Conservation (phyloP, 2,888 invertebrate genomes). For the Cyclophora albipunctata region DNA sequence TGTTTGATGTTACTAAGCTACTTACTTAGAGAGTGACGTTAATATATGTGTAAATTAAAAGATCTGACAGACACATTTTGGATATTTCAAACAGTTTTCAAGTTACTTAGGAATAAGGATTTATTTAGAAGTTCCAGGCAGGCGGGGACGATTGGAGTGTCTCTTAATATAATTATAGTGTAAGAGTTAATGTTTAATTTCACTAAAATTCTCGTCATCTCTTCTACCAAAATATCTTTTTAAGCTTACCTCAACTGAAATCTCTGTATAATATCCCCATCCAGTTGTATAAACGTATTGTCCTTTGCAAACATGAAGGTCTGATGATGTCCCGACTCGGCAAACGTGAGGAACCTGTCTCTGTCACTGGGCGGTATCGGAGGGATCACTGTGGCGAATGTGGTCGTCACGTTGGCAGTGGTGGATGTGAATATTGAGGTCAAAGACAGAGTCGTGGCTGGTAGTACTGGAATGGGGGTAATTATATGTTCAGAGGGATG, state of each 20-base stretch:
- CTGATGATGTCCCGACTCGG: slow-evolving; percentile 87
- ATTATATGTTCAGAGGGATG: not conserved
- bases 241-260: slow-evolving; percentile 87
- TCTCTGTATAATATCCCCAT: slow-evolving; percentile 91
- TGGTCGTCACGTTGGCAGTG: slow-evolving; percentile 63
- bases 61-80: no score
- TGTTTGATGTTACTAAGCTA: no score
- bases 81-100: no score
- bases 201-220: no score
- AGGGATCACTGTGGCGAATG: slow-evolving; percentile 67
- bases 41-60: no score
- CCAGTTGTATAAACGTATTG: slow-evolving; percentile 92
- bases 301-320: slow-evolving; percentile 95
- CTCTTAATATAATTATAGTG: no score
- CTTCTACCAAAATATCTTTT: no score
- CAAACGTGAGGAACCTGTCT: slow-evolving; percentile 87
- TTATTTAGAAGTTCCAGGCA: no score
- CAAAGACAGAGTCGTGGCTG: slow-evolving; percentile 48
- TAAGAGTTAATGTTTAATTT: no score
- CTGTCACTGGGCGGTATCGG: slow-evolving; percentile 84
- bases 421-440: slow-evolving; percentile 45
- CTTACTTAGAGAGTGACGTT: no score
- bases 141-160: no score
- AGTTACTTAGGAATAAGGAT: no score
- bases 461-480: slow-evolving; percentile 39